Evolutionary conservation across 2,797 vertebrate genomes (phyloP), one percentile per base, ranked within the genome.

Genomic region (Etheostoma nigrum): DNA sequence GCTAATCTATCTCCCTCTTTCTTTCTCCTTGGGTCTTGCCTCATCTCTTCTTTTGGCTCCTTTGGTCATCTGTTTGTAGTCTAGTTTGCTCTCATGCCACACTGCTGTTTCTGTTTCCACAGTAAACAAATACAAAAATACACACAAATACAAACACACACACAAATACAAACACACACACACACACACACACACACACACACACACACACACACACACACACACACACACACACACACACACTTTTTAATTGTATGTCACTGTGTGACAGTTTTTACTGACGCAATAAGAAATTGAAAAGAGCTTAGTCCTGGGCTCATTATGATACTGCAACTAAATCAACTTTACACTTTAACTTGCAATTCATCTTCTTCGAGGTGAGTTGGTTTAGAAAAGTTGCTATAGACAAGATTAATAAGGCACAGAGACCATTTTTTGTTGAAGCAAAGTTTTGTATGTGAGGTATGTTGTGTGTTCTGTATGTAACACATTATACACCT

Each of bases 1-100:
- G 81, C 90, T 88, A 90, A 91, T 93, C 90, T 86, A 87, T 86
- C 85, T 86, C 83, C 68, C 70, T 76, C 62, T 81, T 78, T 86
- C 79, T 82, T 85, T 86, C 77, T 87, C 71, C 83, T 85, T 85
- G 67, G 77, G 76, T 87, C 74, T 88, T 83, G 78, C 60, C 70
- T 82, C 69, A 55, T 79, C 40, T 74, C 78, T 79, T 81, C 59
- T 88, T 82, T 86, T 83, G 72, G 75, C 71, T 81, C 69, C 21
- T 84, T 72, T 72, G 54, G 47, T 72, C 49, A 4, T 74, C 75
- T 78, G 25, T 86, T 85, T 70, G 67, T 74, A 53, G 63, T 68
- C 72, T 63, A 9, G 49, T 78, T 81, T 67, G 55, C 49, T 60
- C 25, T 74, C 21, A 44, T 75, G n/a, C 25, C 60, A 77, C 72